Conservation (phyloP, 2,113 vertebrate genomes). For the Guaruba guarouba region DNA sequence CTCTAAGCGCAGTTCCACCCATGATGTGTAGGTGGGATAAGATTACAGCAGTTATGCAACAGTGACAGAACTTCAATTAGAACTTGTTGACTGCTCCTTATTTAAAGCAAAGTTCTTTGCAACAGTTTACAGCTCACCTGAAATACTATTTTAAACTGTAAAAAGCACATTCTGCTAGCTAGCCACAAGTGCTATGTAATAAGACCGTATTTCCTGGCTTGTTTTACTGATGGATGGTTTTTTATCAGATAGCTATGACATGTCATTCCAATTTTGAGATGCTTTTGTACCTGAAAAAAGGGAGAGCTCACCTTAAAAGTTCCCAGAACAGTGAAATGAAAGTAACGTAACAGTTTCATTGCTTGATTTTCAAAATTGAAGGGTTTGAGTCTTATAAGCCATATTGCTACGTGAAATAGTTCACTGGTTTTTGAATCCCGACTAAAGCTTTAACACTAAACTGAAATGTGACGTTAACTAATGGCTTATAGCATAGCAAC, state of each 20-base stretch:
- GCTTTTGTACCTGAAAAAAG: not conserved
- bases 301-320: not conserved
- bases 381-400: not conserved
- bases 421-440: not conserved
- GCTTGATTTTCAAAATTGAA: not conserved
- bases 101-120: conserved; percentile 16
- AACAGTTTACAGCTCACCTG: conserved; percentile 22
- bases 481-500: not conserved
- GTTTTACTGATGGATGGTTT: not conserved
- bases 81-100: conserved; percentile 38
- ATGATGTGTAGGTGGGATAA: conserved; percentile 48
- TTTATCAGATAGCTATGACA: not conserved
- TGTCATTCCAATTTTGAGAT: not conserved
- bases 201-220: not conserved
- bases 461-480: not conserved
- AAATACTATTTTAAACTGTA: not conserved
- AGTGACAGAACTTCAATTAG: conserved; percentile 55
- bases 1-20: conserved; percentile 47
- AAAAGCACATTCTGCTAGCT: not conserved
- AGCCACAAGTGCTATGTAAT: not conserved
- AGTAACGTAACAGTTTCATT: not conserved
- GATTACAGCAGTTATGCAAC: conserved; percentile 47
- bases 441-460: not conserved
- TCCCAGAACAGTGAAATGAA: not conserved
- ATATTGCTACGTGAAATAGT: not conserved